Evolutionary conservation across 2,797 vertebrate genomes (phyloP).

Genomic region (Pseudotriccus pelzelni): DNA sequence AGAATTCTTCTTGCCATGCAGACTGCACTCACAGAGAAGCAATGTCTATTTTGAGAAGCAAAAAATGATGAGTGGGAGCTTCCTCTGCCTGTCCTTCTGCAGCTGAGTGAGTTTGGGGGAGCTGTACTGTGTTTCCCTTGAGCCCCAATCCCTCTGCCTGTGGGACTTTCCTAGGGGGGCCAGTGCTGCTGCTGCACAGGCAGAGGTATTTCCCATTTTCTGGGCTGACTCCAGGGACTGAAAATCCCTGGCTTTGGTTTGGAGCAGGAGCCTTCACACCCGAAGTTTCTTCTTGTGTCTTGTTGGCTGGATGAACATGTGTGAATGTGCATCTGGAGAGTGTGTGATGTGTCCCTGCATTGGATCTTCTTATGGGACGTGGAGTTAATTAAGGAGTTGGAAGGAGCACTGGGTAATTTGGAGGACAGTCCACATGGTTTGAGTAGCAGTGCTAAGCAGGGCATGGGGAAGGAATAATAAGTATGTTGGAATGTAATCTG

Average conservation of each 20-base stretch:
- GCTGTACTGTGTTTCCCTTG: accelerated
- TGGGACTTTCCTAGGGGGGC: background rate
- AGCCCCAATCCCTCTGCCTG: accelerated
- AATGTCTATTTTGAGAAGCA: background rate
- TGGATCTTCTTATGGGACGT: background rate
- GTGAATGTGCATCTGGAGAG: background rate
- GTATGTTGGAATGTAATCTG: background rate
- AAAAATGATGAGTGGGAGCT: background rate
- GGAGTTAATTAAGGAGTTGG: background rate
- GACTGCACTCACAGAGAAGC: background rate
- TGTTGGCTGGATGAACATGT: background rate
- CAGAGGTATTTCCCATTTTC: background rate
- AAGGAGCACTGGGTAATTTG: background rate
- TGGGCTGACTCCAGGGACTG: background rate
- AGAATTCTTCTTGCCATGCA: background rate
- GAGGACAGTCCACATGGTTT: background rate
- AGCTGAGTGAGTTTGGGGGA: background rate
- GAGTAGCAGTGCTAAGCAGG: background rate
- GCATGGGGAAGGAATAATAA: accelerated
- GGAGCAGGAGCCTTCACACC: background rate
- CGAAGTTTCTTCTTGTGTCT: accelerated
- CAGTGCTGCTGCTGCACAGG: background rate
- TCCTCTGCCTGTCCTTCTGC: background rate
- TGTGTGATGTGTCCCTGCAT: background rate
- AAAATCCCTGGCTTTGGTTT: background rate